phyloP scores from a whole-genome alignment of 2,113 vertebrate species.

The Pungitius pungitius region DNA sequence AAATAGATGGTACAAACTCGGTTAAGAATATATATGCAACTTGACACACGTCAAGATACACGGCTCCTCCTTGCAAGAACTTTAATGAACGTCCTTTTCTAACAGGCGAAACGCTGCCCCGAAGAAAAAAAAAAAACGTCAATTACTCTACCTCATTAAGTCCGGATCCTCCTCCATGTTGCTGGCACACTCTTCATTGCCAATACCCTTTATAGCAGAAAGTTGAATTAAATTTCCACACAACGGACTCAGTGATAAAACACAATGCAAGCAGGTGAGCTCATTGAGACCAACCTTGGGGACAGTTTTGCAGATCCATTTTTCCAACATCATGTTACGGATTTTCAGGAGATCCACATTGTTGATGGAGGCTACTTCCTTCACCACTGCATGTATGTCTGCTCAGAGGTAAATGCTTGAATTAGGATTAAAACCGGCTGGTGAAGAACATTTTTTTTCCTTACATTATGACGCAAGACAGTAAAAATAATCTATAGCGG shows the following conservation, averaged over 20 bases:
- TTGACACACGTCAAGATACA: too few species aligned
- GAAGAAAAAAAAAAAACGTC: neutral
- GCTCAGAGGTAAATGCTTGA: neutral
- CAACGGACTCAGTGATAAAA: neutral
- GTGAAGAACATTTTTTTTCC: neutral
- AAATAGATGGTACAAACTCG: neutral
- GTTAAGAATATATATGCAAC: neutral
- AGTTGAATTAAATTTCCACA: neutral
- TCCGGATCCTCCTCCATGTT: conserved; percentile 86
- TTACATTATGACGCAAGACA: neutral
- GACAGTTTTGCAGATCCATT: conserved; percentile 89
- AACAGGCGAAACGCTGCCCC: neutral
- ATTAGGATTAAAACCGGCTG: neutral
- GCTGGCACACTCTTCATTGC: conserved; percentile 76
- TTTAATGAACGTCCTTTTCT: too few species aligned
- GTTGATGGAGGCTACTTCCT: conserved; percentile 90
- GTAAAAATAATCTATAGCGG: neutral
- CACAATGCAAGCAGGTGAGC: neutral
- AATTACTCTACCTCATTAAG: conserved; percentile 85
- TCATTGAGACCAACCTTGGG: conserved; percentile 77
- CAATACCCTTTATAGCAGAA: conserved; percentile 71
- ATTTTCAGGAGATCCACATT: conserved; percentile 88
- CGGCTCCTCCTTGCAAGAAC: too few species aligned
- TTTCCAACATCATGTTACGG: conserved; percentile 87
- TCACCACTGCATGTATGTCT: conserved; percentile 91